Evolutionary conservation across 2,797 vertebrate species (phyloP).

Genomic region (Gallirallus australis): DNA sequence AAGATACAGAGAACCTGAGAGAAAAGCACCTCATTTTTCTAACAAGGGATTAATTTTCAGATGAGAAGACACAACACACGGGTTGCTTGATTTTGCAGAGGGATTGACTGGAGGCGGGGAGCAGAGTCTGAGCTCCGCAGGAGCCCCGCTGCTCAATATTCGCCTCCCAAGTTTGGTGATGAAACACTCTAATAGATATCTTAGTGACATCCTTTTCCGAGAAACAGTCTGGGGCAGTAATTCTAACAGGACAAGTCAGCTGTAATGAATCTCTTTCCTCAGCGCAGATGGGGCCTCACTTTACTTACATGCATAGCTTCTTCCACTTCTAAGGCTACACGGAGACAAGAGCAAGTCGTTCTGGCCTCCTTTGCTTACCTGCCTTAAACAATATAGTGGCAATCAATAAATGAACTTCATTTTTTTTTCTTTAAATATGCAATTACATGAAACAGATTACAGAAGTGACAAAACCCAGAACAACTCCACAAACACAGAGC

Average conservation of each 20-base stretch:
- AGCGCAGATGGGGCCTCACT: conserved; percentile 58
- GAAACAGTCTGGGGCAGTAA: conserved; percentile 49
- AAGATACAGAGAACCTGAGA: neutral
- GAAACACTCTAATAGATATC: conserved; percentile 31
- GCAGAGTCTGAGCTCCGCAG: neutral
- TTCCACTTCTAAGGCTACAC: neutral
- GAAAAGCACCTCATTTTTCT: neutral
- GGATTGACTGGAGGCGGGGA: neutral
- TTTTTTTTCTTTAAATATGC: neutral
- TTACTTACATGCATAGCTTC: neutral
- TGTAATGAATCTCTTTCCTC: conserved; percentile 63
- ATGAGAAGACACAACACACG: neutral
- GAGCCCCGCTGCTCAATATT: neutral
- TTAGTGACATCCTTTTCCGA: conserved; percentile 1
- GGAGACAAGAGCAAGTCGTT: conserved; percentile 8
- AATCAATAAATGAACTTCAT: conserved; percentile 27
- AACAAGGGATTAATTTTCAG: neutral
- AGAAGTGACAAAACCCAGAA: conserved; percentile 43
- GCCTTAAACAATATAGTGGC: conserved; percentile 36
- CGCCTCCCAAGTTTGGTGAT: neutral
- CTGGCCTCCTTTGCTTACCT: conserved; percentile 33
- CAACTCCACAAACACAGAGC: neutral
- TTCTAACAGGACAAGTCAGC: conserved; percentile 68
- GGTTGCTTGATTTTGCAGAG: neutral
- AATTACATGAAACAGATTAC: conserved; percentile 36